Evolutionary conservation across 2,797 vertebrate species (phyloP).

Genomic region (Perodicticus potto): DNA sequence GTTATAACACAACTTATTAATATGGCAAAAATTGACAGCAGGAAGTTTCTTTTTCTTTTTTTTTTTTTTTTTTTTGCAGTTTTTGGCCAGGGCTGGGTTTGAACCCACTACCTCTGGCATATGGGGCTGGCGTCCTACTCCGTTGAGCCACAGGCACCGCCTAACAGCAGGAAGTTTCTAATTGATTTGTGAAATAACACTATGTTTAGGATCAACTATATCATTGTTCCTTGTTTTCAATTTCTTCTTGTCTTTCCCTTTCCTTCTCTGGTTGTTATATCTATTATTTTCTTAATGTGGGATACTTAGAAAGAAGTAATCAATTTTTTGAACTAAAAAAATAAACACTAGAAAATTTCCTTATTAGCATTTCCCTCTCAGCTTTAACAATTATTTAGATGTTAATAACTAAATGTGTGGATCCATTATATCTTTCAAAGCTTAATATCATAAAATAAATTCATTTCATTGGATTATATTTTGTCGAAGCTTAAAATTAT

Average conservation of each 20-base stretch:
- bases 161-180: not conserved
- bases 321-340: not conserved
- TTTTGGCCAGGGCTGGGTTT: too few relatives aligned
- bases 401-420: not conserved
- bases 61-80: too few relatives aligned
- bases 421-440: not conserved
- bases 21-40: not conserved
- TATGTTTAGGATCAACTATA: not conserved
- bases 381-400: not conserved
- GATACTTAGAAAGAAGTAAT: not conserved
- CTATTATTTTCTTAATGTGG: not conserved
- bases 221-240: not conserved
- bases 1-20: not conserved
- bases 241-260: too few relatives aligned
- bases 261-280: not conserved
- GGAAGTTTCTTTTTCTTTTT: not conserved
- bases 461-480: not conserved
- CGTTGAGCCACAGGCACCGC: too few relatives aligned
- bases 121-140: too few relatives aligned
- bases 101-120: too few relatives aligned
- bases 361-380: not conserved
- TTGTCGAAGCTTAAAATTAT: not conserved
- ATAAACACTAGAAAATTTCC: not conserved
- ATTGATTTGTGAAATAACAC: not conserved
- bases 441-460: not conserved